phyloP scores from a whole-genome alignment of 2,113 vertebrate genomes.

The Prunella fulvescens region DNA sequence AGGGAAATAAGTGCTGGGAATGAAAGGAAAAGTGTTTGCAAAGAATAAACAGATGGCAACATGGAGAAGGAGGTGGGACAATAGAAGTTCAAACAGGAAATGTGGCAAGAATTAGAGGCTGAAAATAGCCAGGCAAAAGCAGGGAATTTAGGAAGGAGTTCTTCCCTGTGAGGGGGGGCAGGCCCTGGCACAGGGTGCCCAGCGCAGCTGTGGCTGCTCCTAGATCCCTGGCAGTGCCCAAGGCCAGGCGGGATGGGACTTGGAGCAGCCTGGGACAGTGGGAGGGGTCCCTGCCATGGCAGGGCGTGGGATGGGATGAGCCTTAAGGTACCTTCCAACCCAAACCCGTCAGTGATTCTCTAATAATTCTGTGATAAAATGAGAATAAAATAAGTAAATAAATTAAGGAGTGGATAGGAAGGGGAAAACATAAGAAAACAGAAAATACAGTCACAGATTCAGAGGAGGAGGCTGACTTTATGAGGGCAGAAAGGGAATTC shows the following conservation, averaged over 20 bases:
- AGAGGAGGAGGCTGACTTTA: background rate
- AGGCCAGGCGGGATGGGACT: accelerated
- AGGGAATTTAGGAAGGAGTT: background rate
- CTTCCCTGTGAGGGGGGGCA: accelerated
- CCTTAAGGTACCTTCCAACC: no score
- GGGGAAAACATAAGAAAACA: background rate
- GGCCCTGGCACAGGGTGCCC: background rate
- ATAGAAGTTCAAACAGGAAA: slow-evolving; percentile 30
- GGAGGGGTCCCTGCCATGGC: background rate
- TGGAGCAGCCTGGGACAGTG: background rate
- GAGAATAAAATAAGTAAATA: background rate
- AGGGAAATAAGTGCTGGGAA: slow-evolving; percentile 44
- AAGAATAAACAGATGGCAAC: slow-evolving; percentile 17
- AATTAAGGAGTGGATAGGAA: background rate
- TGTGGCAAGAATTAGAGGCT: slow-evolving; percentile 29
- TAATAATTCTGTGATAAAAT: background rate
- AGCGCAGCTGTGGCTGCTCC: background rate
- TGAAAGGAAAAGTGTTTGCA: slow-evolving; percentile 28
- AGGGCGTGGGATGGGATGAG: accelerated
- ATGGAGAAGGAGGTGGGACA: background rate
- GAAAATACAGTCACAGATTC: background rate
- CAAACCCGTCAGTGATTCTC: background rate
- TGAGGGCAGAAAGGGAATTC: background rate
- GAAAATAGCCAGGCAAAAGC: background rate
- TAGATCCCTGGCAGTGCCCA: background rate